Percentiles rank a stretch among this genome's conserved stretches.
Conservation (phyloP, 2,888 invertebrate species). For the Drosophila seclusa region DNA sequence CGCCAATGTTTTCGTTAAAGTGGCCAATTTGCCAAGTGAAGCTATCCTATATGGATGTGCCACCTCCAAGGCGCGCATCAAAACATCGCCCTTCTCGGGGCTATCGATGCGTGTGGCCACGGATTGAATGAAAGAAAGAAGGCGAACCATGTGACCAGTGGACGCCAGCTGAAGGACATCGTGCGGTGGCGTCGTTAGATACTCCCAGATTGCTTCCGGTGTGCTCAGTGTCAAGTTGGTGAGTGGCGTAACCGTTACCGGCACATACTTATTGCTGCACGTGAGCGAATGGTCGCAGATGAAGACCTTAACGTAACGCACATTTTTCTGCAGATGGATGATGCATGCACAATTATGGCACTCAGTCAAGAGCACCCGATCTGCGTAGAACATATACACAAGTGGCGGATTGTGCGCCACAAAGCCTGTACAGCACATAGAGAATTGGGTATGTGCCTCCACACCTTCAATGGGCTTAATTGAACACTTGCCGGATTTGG, state of each 20-base stretch:
- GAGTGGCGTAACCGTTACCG: conserved; percentile 36
- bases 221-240: background rate
- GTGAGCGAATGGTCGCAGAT: conserved; percentile 29
- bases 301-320: conserved; percentile 20
- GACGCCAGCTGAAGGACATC: background rate
- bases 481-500: conserved; percentile 35
- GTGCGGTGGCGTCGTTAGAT: conserved; percentile 6
- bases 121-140: conserved; percentile 17
- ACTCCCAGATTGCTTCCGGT: background rate
- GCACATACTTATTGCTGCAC: conserved; percentile 23
- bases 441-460: conserved; percentile 48
- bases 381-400: conserved; percentile 42
- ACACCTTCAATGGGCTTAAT: conserved; percentile 31
- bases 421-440: conserved; percentile 39
- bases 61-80: conserved; percentile 1
- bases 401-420: background rate
- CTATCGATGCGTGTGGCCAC: conserved; percentile 10
- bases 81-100: accelerated
- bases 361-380: conserved; percentile 34
- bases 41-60: background rate
- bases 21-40: conserved; percentile 37
- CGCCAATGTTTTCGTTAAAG: conserved; percentile 49
- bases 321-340: conserved; percentile 24
- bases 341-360: conserved; percentile 49
- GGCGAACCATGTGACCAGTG: background rate